phyloP scores from a whole-genome alignment of 2,113 vertebrate genomes.

The Drymodes brunneopygia region DNA sequence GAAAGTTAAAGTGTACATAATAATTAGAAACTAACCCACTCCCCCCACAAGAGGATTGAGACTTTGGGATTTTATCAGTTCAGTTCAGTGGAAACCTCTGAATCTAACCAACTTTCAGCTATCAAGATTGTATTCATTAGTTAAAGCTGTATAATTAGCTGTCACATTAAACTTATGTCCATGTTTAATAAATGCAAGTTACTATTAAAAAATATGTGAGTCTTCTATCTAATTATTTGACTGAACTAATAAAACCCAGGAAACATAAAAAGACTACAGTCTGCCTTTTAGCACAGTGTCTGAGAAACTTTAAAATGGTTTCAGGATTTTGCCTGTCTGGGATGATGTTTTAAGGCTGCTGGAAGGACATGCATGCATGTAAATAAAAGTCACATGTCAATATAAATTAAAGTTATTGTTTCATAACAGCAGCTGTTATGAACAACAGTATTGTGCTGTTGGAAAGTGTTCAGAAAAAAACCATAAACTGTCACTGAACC shows the following conservation, averaged over 20 bases:
- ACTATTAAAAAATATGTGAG: neutral
- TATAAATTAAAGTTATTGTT: neutral
- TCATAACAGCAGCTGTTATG: neutral
- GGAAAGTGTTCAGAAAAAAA: neutral
- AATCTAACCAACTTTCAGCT: neutral
- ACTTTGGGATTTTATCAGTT: neutral
- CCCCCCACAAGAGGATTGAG: neutral
- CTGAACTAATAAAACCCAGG: neutral
- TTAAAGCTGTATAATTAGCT: conserved; percentile 35
- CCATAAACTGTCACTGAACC: neutral
- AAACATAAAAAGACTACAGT: neutral
- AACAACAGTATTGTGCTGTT: neutral
- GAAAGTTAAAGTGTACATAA: conserved; percentile 17
- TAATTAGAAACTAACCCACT: conserved; percentile 24
- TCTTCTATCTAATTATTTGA: conserved; percentile 17
- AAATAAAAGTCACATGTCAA: neutral
- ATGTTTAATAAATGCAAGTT: neutral
- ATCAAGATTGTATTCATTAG: conserved; percentile 1
- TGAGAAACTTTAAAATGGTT: neutral
- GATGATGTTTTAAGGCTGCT: neutral
- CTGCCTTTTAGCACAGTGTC: neutral
- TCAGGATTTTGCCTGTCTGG: neutral
- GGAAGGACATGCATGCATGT: neutral
- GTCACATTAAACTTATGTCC: conserved; percentile 26
- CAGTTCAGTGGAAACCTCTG: neutral